Evolutionary conservation across 2,113 vertebrate species (phyloP), one percentile per base, ranked within the genome.

Genomic region (Ophthalmolycus amberensis): DNA sequence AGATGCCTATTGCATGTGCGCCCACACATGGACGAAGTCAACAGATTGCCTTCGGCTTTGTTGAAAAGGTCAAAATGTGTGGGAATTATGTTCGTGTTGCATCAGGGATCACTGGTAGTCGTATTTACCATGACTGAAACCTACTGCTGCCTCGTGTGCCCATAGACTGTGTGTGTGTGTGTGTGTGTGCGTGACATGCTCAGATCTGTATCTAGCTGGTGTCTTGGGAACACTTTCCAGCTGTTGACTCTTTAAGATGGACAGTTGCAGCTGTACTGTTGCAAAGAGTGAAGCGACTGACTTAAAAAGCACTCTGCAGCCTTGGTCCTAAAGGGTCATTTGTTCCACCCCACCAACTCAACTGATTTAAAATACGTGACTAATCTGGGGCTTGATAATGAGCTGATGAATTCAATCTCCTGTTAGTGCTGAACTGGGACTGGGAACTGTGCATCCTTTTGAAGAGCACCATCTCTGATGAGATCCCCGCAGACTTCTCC

Each of bases 351-450:
- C 77, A 81, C 73, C 84, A 84, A 75, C 82, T 81, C 79, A 80
- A 79, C 90, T 91, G 89, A 91, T 91, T 91, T 88, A 86, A 89
- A 93, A 89, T 88, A 89, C 75, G 80, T 90, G 89, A 90, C 90
- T 92, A 91, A 93, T 93, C 86, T 75, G 59, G 70, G 70, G 75
- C 80, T 85, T 87, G 87, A 93, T 93, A 92, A 94, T 91, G 90
- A 93, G 90, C 84, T 87, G 90, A 94, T 94, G 90, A 93, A 92
- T 91, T 87, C 91, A 91, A 92, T 94, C 90, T 93, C 82, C 77
- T 73, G 88, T 93, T 94, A 93, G 88, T 92, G 88, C 90, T 92
- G 91, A 90, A 74, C 80, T 91, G 92, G 92, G 93, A 93, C 88
- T 85, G 73, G 86, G 85, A 89, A 90, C 79, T 79, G 71, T 82